These are phyloP conservation scores for Theocolax elegans DNA, from an alignment of 1,140 invertebrate genomes.

Conservation along the genomic window DNA sequence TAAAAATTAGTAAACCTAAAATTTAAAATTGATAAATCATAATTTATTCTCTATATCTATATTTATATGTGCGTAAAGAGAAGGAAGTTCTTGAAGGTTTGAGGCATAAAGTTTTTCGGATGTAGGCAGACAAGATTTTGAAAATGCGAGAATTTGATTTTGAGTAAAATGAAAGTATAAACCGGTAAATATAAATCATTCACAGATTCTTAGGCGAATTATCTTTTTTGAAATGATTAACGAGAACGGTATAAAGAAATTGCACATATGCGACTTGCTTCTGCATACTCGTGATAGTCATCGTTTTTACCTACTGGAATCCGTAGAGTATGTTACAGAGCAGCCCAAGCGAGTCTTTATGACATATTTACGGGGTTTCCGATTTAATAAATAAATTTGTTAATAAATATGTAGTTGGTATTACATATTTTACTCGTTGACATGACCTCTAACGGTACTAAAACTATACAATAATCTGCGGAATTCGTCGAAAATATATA, in stretches of 20 bases:
- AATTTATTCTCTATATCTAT: too few species aligned
- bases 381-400: slow-evolving; percentile 4
- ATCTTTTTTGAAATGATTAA: slow-evolving; percentile 7
- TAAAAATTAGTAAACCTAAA: too few species aligned
- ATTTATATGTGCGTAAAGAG: too few species aligned
- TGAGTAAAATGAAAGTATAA: neutral
- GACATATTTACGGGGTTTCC: slow-evolving; percentile 21
- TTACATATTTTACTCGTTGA: neutral
- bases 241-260: neutral
- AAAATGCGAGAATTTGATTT: neutral
- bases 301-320: slow-evolving; percentile 10
- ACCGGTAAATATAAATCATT: slow-evolving; percentile 6
- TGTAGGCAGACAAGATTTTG: too few species aligned
- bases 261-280: neutral
- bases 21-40: too few species aligned
- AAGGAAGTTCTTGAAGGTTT: too few species aligned
- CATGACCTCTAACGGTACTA: neutral
- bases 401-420: neutral
- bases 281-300: neutral
- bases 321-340: neutral
- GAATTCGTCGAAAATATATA: too few species aligned
- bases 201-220: neutral
- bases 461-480: too few species aligned
- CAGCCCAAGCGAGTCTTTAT: neutral
- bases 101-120: too few species aligned